phyloP scores from a whole-genome alignment of 1,140 invertebrate genomes.

The Rhagoletis pomonella region DNA sequence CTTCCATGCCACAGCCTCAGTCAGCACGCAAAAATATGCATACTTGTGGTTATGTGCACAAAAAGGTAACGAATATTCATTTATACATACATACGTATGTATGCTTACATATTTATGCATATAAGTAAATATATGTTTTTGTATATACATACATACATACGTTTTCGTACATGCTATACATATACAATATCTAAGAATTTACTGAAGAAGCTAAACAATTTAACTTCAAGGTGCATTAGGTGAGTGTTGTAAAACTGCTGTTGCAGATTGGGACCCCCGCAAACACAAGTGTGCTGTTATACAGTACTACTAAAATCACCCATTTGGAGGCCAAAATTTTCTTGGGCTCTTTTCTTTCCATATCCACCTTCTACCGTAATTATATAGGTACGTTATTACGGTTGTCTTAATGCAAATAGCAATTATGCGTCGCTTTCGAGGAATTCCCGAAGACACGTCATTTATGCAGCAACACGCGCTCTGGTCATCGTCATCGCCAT shows the following conservation, averaged over 20 bases:
- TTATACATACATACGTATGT: neutral
- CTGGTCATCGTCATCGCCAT: neutral
- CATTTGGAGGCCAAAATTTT: neutral
- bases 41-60: too few relatives aligned
- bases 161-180: neutral
- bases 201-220: neutral
- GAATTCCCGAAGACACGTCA: conserved; percentile 53
- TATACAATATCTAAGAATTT: too few relatives aligned
- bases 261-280: conserved; percentile 18
- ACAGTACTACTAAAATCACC: conserved; percentile 30
- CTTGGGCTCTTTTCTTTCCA: neutral
- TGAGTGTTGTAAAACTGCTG: conserved; percentile 19
- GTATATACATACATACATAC: neutral
- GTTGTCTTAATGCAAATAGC: conserved; percentile 57
- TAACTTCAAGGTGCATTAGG: neutral
- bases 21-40: too few relatives aligned
- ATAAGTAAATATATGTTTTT: neutral
- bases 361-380: conserved; percentile 41
- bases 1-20: neutral
- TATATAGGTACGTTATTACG: conserved; percentile 49
- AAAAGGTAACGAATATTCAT: too few relatives aligned
- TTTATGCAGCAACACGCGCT: conserved; percentile 19
- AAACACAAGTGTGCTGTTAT: conserved; percentile 13
- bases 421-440: conserved; percentile 56
- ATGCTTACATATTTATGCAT: neutral